Conservation (phyloP, 2,113 vertebrate species). For the Nesoenas mayeri region DNA sequence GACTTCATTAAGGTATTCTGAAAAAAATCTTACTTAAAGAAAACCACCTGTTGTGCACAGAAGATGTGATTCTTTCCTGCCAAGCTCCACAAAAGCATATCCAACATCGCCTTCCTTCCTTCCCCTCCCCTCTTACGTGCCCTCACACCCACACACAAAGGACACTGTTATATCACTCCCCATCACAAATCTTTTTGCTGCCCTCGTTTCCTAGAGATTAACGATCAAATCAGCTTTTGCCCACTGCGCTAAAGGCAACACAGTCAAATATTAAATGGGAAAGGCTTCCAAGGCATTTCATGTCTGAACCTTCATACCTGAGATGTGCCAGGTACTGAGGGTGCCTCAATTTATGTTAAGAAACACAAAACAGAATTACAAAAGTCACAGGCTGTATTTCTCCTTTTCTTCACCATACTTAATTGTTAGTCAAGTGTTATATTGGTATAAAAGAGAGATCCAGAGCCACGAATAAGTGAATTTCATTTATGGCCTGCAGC, state of each 20-base stretch:
- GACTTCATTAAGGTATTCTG: neutral
- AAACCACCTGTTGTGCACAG: neutral
- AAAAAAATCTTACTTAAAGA: neutral
- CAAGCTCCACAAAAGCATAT: neutral
- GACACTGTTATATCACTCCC: neutral
- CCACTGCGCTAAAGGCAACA: neutral
- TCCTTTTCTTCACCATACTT: neutral
- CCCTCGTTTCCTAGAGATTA: slow-evolving; percentile 58
- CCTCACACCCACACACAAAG: neutral
- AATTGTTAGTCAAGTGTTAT: neutral
- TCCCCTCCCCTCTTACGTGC: neutral
- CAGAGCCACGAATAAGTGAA: neutral
- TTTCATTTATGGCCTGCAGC: neutral
- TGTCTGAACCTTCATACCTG: rapidly evolving
- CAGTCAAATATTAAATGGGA: neutral
- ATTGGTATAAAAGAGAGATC: neutral
- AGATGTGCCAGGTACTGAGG: neutral
- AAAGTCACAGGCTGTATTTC: neutral
- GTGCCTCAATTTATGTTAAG: neutral
- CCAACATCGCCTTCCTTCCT: neutral
- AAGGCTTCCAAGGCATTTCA: neutral
- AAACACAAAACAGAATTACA: neutral
- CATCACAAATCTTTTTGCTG: slow-evolving; percentile 8
- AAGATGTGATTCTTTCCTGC: neutral
- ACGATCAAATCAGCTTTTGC: slow-evolving; percentile 20